phyloP scores from a whole-genome alignment of 2,113 vertebrate species.

The Sander vitreus region DNA sequence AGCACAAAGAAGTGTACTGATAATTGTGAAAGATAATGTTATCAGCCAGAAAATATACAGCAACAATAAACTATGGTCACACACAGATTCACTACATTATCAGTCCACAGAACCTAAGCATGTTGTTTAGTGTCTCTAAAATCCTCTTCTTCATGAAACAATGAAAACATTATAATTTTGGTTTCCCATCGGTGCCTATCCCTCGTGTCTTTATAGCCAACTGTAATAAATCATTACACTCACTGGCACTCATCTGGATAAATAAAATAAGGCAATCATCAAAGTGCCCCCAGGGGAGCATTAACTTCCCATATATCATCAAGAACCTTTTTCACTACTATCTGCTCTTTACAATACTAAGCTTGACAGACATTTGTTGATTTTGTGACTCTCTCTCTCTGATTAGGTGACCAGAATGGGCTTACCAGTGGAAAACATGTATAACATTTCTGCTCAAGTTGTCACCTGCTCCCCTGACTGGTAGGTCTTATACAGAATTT shows the following conservation, averaged over 20 bases:
- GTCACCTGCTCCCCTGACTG: constrained; percentile 92
- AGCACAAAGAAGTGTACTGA: neutral
- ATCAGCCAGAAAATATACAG: neutral
- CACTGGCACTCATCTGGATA: constrained; percentile 38
- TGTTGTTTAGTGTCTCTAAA: neutral
- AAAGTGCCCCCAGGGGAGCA: constrained; percentile 33
- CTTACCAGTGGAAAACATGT: constrained; percentile 84
- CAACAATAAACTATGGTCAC: neutral
- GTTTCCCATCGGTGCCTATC: constrained; percentile 4
- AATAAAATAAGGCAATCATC: constrained; percentile 53
- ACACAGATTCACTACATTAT: neutral
- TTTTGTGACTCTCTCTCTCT: constrained; percentile 32
- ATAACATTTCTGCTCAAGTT: constrained; percentile 85
- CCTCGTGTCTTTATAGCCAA: neutral
- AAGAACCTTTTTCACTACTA: neutral
- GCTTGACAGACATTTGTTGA: constrained; percentile 25
- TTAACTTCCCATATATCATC: constrained; percentile 26
- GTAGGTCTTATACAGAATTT: constrained; percentile 77
- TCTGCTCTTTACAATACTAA: constrained; percentile 5
- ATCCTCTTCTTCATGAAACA: neutral
- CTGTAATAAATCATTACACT: constrained; percentile 36
- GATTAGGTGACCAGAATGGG: constrained; percentile 85
- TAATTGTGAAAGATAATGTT: neutral
- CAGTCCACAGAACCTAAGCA: neutral
- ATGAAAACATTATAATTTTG: neutral